Evolutionary conservation across 1,140 invertebrate species (phyloP), one percentile per base, ranked within the genome.

Genomic region (Zophobas morio): DNA sequence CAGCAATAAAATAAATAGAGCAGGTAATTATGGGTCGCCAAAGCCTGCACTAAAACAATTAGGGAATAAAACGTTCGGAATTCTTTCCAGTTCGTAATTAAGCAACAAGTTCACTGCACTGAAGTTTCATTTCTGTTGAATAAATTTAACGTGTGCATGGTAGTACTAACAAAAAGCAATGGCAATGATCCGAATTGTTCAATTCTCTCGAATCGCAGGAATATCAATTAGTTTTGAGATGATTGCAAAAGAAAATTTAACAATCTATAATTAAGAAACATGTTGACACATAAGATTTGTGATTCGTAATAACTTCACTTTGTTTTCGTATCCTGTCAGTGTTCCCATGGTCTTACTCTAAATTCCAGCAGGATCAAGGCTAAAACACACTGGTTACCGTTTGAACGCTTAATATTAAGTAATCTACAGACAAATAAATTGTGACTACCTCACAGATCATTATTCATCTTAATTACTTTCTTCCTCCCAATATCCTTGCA

Each of bases 211-310:
- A 42, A 66, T 20, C 39, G 42, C 60, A 66, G 37, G 60, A 66
- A 40, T 66, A 66, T 66, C 60, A 66, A 66, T 66, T 34, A 66
- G 60, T 66, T 20, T 42, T 66, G 42, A 66, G 33, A 66, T 33
- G 6, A 40, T 66, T 66, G 60, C 60, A 66, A 66, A 66, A 66
- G 60, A 66, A 66, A 63, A 63, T 63, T 63, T 66, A 66, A 40
- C 39, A 66, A 66, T 66, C 57, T 8, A 63, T 63, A 51, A 51
- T 51, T 51, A 51, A 20, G 49, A 51, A 51, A 51, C 20, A 2
- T 20, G 20, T 20, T 20, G 20, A 20, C 20, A 20, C 20, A 20
- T 20, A 20, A 20, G 20, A 20, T 20, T 20, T 20, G 20, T 20
- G 20, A 20, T 20, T 20, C 20, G 20, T 20, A 20, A 20, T 20